phyloP scores from a whole-genome alignment of 1,140 invertebrate genomes.

The Neodiprion lecontei region DNA sequence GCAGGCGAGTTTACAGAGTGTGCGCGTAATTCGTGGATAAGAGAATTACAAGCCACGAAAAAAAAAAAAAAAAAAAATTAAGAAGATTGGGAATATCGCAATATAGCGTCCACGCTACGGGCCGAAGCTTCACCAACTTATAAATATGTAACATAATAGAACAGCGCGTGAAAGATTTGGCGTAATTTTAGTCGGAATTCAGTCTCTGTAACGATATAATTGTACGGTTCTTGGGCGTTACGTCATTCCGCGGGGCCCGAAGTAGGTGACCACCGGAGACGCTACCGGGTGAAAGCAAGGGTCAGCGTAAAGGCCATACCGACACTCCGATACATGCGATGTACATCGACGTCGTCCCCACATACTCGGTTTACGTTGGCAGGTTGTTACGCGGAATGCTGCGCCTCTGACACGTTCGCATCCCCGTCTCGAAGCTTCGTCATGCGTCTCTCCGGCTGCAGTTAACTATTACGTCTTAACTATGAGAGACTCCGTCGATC shows the following conservation, averaged over 20 bases:
- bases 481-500: too few species aligned
- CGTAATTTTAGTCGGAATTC: background rate
- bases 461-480: background rate
- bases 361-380: background rate
- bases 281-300: slow-evolving; percentile 51
- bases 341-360: slow-evolving; percentile 17
- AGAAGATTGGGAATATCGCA: too few species aligned
- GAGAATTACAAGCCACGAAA: too few species aligned
- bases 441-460: background rate
- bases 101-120: too few species aligned
- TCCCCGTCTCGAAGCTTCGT: background rate
- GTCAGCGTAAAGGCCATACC: slow-evolving; percentile 45
- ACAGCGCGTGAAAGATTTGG: background rate
- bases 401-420: too few species aligned
- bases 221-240: background rate
- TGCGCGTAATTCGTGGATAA: too few species aligned
- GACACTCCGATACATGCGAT: slow-evolving; percentile 27
- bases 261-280: slow-evolving; percentile 36
- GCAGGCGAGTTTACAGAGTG: too few species aligned
- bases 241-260: slow-evolving; percentile 11
- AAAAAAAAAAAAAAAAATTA: too few species aligned
- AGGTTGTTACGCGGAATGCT: too few species aligned
- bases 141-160: background rate
- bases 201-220: background rate
- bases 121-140: background rate